These are phyloP conservation scores for Caenorhabditis remanei DNA, from an alignment of 1,140 invertebrate species.

Conservation along the genomic window DNA sequence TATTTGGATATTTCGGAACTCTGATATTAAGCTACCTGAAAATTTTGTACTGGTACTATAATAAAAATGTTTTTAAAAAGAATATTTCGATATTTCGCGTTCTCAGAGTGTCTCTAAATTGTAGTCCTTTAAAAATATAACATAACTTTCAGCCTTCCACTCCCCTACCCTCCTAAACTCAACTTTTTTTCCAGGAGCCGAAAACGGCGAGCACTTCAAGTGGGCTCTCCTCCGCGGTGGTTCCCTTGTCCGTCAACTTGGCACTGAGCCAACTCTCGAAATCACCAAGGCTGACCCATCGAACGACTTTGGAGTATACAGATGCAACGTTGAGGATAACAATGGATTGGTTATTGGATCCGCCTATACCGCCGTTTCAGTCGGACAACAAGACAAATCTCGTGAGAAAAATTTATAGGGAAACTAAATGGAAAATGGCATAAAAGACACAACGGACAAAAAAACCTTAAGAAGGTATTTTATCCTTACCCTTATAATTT, in stretches of 20 bases:
- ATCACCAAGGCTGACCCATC: constrained; percentile 74
- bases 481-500: constrained; percentile 58
- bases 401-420: constrained; percentile 38
- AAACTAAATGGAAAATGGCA: constrained; percentile 1
- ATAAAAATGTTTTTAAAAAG: too few relatives aligned
- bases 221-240: constrained; percentile 76
- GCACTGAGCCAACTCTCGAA: constrained; percentile 70
- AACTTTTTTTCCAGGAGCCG: constrained; percentile 51
- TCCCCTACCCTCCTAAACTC: too few relatives aligned
- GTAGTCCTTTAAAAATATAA: too few relatives aligned
- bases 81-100: too few relatives aligned
- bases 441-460: neutral
- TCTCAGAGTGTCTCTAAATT: too few relatives aligned
- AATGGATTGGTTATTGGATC: constrained; percentile 72
- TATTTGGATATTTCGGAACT: too few relatives aligned
- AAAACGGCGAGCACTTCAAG: constrained; percentile 71
- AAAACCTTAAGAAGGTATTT: too few relatives aligned
- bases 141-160: too few relatives aligned
- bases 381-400: constrained; percentile 69
- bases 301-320: constrained; percentile 77
- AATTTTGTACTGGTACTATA: too few relatives aligned
- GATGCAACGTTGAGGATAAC: constrained; percentile 77
- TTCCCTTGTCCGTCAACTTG: constrained; percentile 71
- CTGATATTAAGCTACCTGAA: too few relatives aligned
- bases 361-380: constrained; percentile 74